Percentiles rank a stretch among this genome's conserved stretches.
Conservation (phyloP, 2,113 vertebrate genomes). For the Sinocyclocheilus anophthalmus region DNA sequence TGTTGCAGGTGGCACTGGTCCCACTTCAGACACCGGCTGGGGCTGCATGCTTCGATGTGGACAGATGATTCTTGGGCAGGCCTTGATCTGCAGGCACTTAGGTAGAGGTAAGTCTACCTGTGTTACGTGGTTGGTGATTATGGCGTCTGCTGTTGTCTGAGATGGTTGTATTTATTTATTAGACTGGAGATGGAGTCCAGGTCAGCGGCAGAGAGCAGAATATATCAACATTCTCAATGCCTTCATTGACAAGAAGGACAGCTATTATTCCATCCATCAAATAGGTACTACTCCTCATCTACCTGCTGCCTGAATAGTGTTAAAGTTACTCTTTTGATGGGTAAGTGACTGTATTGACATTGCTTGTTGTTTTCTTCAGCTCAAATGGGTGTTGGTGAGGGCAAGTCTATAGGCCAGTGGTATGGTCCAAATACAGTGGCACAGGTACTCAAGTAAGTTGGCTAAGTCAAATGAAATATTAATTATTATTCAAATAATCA, state of each 20-base stretch:
- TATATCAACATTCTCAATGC: conserved; percentile 91
- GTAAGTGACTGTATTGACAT: background rate
- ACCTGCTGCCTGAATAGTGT: background rate
- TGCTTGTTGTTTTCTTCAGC: conserved; percentile 74
- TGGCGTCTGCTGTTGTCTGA: conserved; percentile 4
- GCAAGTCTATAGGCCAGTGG: conserved; percentile 98
- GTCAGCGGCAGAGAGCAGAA: conserved; percentile 83
- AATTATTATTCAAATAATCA: background rate
- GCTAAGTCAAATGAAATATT: background rate
- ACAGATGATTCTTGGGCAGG: conserved; percentile 98
- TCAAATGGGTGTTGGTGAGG: conserved; percentile 99
- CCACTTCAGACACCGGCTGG: conserved; percentile 97
- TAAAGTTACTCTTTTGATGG: background rate
- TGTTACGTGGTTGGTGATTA: background rate
- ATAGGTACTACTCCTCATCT: conserved; percentile 81
- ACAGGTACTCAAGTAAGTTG: conserved; percentile 94
- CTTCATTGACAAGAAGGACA: conserved; percentile 98
- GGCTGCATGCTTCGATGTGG: conserved; percentile 98
- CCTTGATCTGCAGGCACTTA: conserved; percentile 89
- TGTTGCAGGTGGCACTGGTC: conserved; percentile 90
- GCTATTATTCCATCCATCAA: conserved; percentile 98
- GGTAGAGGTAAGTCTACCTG: conserved; percentile 83
- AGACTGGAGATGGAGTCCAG: conserved; percentile 94
- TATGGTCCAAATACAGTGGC: conserved; percentile 98
- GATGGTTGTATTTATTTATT: conserved; percentile 6